Conservation (phyloP, 35 echinoderm and acorn worm species). For the Ophiothrix spiculata region DNA sequence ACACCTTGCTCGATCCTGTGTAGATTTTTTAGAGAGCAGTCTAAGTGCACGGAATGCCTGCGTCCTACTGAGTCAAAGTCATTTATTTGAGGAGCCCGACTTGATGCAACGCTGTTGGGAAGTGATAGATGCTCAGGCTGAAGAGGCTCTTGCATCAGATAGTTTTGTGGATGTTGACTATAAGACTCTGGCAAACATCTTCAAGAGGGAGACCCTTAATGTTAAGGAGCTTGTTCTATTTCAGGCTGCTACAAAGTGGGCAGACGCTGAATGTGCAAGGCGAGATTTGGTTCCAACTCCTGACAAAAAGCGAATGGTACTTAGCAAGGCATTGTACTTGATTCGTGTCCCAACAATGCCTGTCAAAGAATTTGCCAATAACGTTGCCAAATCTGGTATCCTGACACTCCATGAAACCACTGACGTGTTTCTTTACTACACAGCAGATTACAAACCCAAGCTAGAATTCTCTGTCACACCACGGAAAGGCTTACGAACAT, state of each 20-base stretch:
- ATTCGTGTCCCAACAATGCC: constrained; percentile 88
- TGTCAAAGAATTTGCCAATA: constrained; percentile 92
- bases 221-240: constrained; percentile 96
- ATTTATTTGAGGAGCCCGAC: constrained; percentile 93
- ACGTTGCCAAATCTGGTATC: constrained; percentile 68
- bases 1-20: constrained; percentile 85
- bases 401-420: constrained; percentile 93
- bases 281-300: constrained; percentile 61
- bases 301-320: constrained; percentile 77
- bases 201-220: constrained; percentile 91
- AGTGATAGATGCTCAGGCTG: constrained; percentile 96
- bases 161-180: constrained; percentile 93
- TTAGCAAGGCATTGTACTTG: constrained; percentile 81
- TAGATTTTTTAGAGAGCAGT: constrained; percentile 83
- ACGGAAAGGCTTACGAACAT: constrained; percentile 73
- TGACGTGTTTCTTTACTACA: constrained; percentile 86
- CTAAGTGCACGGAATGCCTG: constrained; percentile 92
- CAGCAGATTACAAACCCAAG: constrained; percentile 79
- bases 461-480: constrained; percentile 65
- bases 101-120: constrained; percentile 96
- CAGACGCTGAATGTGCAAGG: constrained; percentile 79
- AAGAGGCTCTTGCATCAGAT: constrained; percentile 85
- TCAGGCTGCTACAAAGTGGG: constrained; percentile 74
- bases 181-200: constrained; percentile 70
- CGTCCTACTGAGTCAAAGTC: constrained; percentile 82